These are phyloP conservation scores for Ganaspis brasiliensis DNA, from an alignment of 2,888 invertebrate species.

Conservation along the genomic window DNA sequence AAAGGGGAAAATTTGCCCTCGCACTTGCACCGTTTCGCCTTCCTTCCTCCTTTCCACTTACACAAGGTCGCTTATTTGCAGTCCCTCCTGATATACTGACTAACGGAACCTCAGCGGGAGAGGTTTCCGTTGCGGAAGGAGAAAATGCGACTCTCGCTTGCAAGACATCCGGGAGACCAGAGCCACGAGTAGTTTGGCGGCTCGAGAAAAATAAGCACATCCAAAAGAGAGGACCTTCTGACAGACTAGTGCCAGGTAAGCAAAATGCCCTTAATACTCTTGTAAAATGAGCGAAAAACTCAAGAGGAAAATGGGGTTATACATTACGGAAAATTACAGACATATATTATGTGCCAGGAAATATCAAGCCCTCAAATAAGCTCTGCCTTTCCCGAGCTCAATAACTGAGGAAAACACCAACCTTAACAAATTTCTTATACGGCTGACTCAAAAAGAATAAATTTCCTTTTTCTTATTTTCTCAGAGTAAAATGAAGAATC, in stretches of 20 bases:
- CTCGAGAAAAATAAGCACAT: constrained; percentile 74
- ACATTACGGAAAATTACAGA: neutral
- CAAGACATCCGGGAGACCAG: constrained; percentile 87
- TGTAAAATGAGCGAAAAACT: neutral
- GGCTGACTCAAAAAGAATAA: neutral
- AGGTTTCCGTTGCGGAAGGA: constrained; percentile 87
- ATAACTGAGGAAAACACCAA: constrained; percentile 7
- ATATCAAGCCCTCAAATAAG: constrained; percentile 14
- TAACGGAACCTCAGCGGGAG: constrained; percentile 87
- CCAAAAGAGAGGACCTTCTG: constrained; percentile 71
- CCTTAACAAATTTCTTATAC: neutral
- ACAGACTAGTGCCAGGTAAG: constrained; percentile 62
- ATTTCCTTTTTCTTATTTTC: neutral
- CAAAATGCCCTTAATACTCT: constrained; percentile 24
- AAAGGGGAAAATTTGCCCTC: constrained; percentile 47
- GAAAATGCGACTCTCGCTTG: constrained; percentile 89
- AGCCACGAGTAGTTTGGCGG: constrained; percentile 84
- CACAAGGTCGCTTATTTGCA: constrained; percentile 79
- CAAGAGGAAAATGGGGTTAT: neutral
- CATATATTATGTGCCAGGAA: neutral
- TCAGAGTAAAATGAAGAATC: neutral
- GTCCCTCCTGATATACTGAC: constrained; percentile 91
- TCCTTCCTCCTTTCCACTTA: constrained; percentile 47
- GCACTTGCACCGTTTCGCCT: constrained; percentile 45
- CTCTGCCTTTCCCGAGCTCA: neutral